Percentiles rank a stretch among this genome's conserved stretches.
These are phyloP conservation scores for Tadarida brasiliensis DNA, from an alignment of 2,797 vertebrate species.

Conservation along the genomic window DNA sequence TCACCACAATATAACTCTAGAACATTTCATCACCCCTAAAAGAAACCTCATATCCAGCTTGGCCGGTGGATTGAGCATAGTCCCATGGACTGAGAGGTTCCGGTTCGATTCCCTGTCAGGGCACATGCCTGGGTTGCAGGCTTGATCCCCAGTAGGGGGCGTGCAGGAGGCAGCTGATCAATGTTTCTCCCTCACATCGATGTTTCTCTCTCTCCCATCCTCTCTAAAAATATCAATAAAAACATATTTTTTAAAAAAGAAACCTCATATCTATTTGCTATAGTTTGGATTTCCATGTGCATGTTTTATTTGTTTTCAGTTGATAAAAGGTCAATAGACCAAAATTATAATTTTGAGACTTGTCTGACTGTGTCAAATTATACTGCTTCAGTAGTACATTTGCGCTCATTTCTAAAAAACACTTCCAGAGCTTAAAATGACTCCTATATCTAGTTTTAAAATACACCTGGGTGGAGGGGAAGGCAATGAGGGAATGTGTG, in stretches of 20 bases:
- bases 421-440: neutral
- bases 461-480: neutral
- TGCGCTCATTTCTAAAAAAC: neutral
- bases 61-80: too few species aligned
- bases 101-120: too few species aligned
- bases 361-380: neutral
- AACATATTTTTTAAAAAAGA: neutral
- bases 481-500: neutral
- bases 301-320: conserved; percentile 31
- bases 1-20: neutral
- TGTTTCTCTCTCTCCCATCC: too few species aligned
- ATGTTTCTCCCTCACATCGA: too few species aligned
- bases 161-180: too few species aligned
- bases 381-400: neutral
- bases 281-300: neutral
- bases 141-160: too few species aligned
- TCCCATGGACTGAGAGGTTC: too few species aligned
- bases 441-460: neutral
- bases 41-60: neutral
- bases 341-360: neutral
- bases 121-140: too few species aligned
- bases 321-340: neutral
- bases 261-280: neutral
- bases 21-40: conserved; percentile 13
- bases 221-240: too few species aligned